phyloP scores from a whole-genome alignment of 2,797 vertebrate species.

The Channallabes apus region DNA sequence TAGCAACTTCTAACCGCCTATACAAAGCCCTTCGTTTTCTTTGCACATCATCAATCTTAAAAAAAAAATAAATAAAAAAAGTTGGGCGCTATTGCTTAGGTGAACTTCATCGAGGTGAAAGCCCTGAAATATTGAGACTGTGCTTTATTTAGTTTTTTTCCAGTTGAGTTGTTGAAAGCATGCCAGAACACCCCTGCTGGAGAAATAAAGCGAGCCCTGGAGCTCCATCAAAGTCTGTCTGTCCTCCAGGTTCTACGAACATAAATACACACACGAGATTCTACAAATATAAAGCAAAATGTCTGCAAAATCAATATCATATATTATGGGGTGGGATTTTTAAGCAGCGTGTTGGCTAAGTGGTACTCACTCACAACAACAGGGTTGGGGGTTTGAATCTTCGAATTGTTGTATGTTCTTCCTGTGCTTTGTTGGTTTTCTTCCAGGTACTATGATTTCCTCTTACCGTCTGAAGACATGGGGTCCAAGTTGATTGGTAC shows the following conservation, averaged over 20 bases:
- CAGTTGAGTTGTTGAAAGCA: neutral
- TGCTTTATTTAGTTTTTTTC: neutral
- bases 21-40: slow-evolving; percentile 35
- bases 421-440: too few relatives aligned
- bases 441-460: too few relatives aligned
- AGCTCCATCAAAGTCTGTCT: neutral
- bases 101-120: neutral
- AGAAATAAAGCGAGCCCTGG: neutral
- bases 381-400: too few relatives aligned
- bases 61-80: neutral
- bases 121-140: neutral
- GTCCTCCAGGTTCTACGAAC: neutral
- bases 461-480: too few relatives aligned
- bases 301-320: neutral
- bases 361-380: too few relatives aligned
- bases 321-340: neutral
- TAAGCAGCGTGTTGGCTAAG: neutral
- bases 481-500: too few relatives aligned
- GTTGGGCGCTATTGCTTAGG: neutral
- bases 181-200: neutral
- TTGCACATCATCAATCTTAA: neutral
- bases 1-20: slow-evolving; percentile 33
- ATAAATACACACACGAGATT: too few relatives aligned
- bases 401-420: too few relatives aligned
- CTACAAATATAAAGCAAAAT: neutral